A percentile compares a stretch with the other conserved stretches of the same genome.
phyloP scores from a whole-genome alignment of 2,797 vertebrate species.

The Peromyscus nudipes region DNA sequence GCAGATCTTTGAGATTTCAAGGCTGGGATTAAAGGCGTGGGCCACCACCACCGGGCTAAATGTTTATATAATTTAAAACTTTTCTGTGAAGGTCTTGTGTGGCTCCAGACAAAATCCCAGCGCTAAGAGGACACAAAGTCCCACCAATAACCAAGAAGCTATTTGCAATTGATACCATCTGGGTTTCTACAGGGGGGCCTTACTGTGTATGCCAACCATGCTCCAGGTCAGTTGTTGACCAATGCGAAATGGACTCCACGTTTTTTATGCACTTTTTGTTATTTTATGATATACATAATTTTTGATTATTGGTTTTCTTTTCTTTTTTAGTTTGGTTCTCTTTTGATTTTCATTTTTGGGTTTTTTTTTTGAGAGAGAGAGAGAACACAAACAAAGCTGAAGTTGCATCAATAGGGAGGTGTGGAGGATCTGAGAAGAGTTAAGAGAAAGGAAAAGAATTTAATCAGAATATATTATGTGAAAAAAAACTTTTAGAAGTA shows the following conservation, averaged over 20 bases:
- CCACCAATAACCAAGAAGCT: not conserved
- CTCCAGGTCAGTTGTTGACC: not conserved
- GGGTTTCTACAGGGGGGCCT: not conserved
- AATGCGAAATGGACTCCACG: not conserved
- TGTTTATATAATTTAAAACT: not conserved
- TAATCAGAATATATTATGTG: not conserved
- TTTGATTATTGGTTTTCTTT: not conserved
- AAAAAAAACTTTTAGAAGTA: not conserved
- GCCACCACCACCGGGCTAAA: not conserved
- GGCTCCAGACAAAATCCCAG: not conserved
- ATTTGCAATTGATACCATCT: not conserved
- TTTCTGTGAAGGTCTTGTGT: not conserved
- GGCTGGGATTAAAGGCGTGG: not conserved
- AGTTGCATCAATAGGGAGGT: not conserved
- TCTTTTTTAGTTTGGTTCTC: not conserved
- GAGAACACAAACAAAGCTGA: not conserved
- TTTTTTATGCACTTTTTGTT: not conserved
- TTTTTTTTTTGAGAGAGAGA: not conserved
- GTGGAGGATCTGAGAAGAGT: not conserved
- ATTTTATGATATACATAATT: not conserved
- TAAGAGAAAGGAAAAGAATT: not conserved
- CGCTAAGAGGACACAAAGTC: not conserved
- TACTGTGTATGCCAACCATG: not conserved
- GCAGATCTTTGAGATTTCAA: not conserved
- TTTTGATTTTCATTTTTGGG: not conserved